Evolutionary conservation across 2,113 vertebrate genomes (phyloP), one percentile per base, ranked within the genome.

Genomic region (Urocitellus parryii): DNA sequence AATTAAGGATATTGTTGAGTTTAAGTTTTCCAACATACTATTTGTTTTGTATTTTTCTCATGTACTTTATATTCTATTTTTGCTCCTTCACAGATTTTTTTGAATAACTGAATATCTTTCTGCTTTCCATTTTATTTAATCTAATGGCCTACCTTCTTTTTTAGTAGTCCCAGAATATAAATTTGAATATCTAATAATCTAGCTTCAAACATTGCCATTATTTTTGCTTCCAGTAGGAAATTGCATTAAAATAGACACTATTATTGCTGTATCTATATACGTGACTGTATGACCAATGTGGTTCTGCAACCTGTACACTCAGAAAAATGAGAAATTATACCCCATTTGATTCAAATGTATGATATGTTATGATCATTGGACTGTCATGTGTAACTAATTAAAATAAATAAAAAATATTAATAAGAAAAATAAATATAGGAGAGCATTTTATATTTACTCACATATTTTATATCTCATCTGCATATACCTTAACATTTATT

Each of bases 201-300:
- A 90, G 68, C 42, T 65, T 90, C 67, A 80, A 94, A 56, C 76
- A 51, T 11, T 53, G 34, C 20, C 51, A 61, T 95, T 85, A 90
- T 58, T 90, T 92, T 73, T 56, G 6, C 12, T 90, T 83, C 42
- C n/a, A 34, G 58, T 42, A 90, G 20, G 5, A 9, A 95, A 78
- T 77, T 85, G 29, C 45, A 90, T 86, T 78, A 45, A 45, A 45
- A 45, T 45, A 45, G 45, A 45, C 45, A 45, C 45, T 45, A 45
- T 45, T 45, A 8, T 45, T 45, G 45, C 45, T 45, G 8, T 45
- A 45, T 45, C 8, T 45, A 45, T 45, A 45, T 45, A 45, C 8
- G 8, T 45, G 8, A 45, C 42, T 42, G 42, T 42, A 6, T 42
- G 42, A 42, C 42, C 42, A 42, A 42, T 42, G 42, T 42, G 5